Evolutionary conservation across 2,113 vertebrate species (phyloP).

Genomic region (Talpa occidentalis): DNA sequence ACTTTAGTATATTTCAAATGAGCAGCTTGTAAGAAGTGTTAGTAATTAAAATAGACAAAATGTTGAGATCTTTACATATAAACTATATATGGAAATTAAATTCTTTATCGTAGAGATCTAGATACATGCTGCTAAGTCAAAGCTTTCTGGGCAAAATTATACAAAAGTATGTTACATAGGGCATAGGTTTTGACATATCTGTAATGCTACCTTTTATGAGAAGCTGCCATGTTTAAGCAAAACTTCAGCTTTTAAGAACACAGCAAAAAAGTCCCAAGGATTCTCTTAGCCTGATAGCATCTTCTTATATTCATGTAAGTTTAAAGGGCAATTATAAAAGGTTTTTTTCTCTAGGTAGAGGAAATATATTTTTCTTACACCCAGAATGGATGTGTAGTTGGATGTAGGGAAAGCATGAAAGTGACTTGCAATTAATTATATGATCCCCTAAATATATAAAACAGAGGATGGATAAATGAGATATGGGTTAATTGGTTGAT

Average conservation of each 20-base stretch:
- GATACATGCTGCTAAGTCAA: not conserved
- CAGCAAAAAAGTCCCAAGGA: not conserved
- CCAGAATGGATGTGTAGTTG: not conserved
- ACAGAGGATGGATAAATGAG: not conserved
- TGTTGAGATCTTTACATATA: not conserved
- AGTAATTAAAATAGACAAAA: slow-evolving; percentile 3
- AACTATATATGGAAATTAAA: not conserved
- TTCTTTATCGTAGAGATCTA: not conserved
- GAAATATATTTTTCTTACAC: not conserved
- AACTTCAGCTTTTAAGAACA: slow-evolving; percentile 16
- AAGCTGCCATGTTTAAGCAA: not conserved
- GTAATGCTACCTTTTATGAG: not conserved
- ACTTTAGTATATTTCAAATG: not conserved
- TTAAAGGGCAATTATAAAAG: not conserved
- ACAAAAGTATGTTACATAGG: not conserved
- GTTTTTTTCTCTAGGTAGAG: not conserved
- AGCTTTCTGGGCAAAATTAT: not conserved
- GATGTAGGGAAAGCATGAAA: not conserved
- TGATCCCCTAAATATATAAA: not conserved
- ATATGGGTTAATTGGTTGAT: not conserved
- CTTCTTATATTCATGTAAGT: not conserved
- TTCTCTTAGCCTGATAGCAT: not conserved
- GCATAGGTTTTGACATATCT: not conserved
- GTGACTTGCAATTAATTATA: not conserved
- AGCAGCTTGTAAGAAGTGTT: not conserved